A percentile compares a stretch with the other conserved stretches of the same genome.
Conservation (phyloP, 2,113 vertebrate genomes). For the Labeo catla region DNA sequence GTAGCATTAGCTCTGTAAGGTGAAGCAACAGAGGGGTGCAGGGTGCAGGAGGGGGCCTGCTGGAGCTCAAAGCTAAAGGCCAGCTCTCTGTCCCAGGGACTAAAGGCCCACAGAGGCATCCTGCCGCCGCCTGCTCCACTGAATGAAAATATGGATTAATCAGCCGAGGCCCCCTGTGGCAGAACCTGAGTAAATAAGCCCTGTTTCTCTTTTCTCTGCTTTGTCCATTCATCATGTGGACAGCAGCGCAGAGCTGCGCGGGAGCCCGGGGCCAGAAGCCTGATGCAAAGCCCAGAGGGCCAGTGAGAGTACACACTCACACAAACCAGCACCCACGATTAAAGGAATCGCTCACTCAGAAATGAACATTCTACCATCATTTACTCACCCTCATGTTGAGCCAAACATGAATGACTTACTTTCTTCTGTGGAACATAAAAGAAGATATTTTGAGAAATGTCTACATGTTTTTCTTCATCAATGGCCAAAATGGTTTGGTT, state of each 20-base stretch:
- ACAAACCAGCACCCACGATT: slow-evolving; percentile 10
- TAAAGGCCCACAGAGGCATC: slow-evolving; percentile 2
- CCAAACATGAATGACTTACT: not conserved
- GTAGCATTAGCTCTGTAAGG: not conserved
- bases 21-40: not conserved
- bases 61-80: not conserved
- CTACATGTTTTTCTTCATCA: not conserved
- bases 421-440: not conserved
- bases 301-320: slow-evolving; percentile 10
- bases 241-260: slow-evolving; percentile 27
- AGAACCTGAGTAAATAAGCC: slow-evolving; percentile 47
- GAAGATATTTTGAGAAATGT: slow-evolving; percentile 1
- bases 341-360: not conserved
- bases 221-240: slow-evolving; percentile 55
- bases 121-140: slow-evolving; percentile 46
- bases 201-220: slow-evolving; percentile 33
- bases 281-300: slow-evolving; percentile 29
- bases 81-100: slow-evolving; percentile 16
- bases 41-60: not conserved
- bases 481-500: not conserved
- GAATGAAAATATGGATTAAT: slow-evolving; percentile 57
- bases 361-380: not conserved
- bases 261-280: slow-evolving; percentile 30
- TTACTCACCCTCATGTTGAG: not conserved
- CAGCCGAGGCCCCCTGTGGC: slow-evolving; percentile 44